A percentile compares a stretch with the other conserved stretches of the same genome.
Evolutionary conservation across 2,888 invertebrate species (phyloP).

Genomic region (Orthonychiurus folsomi): DNA sequence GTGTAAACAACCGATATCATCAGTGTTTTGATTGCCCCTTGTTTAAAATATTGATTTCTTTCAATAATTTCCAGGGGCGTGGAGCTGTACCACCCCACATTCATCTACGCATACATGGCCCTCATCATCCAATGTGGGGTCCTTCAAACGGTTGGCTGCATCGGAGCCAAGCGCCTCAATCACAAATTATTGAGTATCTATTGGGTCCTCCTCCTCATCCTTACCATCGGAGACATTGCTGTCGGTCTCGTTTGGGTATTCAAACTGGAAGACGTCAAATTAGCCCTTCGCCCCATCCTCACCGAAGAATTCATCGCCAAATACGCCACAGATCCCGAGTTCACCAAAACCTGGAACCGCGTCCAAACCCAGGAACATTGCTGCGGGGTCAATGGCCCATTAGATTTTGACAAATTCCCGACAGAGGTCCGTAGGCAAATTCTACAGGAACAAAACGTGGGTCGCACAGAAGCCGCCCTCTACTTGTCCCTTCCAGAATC

Average conservation of each 20-base stretch:
- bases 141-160: constrained; percentile 63
- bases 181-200: constrained; percentile 73
- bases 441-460: not conserved
- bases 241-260: constrained; percentile 80
- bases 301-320: constrained; percentile 56
- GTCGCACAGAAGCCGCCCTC: not conserved
- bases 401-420: constrained; percentile 41
- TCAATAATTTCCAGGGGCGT: constrained; percentile 36
- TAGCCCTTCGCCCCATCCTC: constrained; percentile 58
- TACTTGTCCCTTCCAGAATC: constrained; percentile 27
- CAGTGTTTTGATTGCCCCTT: too few species aligned
- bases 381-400: constrained; percentile 64
- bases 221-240: constrained; percentile 73
- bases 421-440: not conserved
- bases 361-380: constrained; percentile 46
- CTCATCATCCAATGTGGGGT: constrained; percentile 61
- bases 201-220: constrained; percentile 68
- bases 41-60: too few species aligned
- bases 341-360: constrained; percentile 48
- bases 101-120: constrained; percentile 75
- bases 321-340: constrained; percentile 62
- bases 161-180: constrained; percentile 69
- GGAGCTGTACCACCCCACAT: constrained; percentile 64
- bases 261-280: constrained; percentile 62
- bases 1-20: too few species aligned